A percentile compares a stretch with the other conserved stretches of the same genome.
phyloP scores from a whole-genome alignment of 2,888 invertebrate species.

The Stenchaetothrips biformis region DNA sequence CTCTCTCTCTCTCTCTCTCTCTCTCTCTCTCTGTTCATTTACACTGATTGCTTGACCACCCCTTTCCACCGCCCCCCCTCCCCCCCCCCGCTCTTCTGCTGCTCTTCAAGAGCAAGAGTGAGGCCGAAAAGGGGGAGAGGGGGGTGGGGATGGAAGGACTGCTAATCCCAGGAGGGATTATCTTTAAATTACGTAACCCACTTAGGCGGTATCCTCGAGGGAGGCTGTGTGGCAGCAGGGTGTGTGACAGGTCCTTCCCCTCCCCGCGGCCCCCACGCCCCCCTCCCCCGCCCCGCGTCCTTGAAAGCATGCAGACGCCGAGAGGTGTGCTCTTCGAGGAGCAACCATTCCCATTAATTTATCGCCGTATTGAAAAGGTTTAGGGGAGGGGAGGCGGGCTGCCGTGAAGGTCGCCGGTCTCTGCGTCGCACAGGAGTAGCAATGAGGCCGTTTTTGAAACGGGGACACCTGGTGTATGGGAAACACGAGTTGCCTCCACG shows the following conservation, averaged over 20 bases:
- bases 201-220: slow-evolving; percentile 14
- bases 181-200: slow-evolving; percentile 25
- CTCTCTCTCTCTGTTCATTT: not conserved
- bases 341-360: not conserved
- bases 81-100: not conserved
- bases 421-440: too few relatives aligned
- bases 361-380: not conserved
- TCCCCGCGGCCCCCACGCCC: not conserved
- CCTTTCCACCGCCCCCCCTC: not conserved
- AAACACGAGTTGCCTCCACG: too few relatives aligned
- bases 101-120: not conserved
- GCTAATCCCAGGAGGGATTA: slow-evolving; percentile 18
- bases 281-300: not conserved
- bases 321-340: not conserved
- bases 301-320: not conserved
- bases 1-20: not conserved
- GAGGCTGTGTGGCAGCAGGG: slow-evolving; percentile 9
- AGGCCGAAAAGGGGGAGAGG: not conserved
- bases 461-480: too few relatives aligned
- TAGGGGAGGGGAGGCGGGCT: too few relatives aligned
- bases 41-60: slow-evolving; percentile 16
- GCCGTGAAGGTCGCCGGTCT: too few relatives aligned
- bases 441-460: too few relatives aligned
- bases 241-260: not conserved
- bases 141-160: not conserved